Conservation (phyloP, 2,888 invertebrate species). For the Parelbella ahira region DNA sequence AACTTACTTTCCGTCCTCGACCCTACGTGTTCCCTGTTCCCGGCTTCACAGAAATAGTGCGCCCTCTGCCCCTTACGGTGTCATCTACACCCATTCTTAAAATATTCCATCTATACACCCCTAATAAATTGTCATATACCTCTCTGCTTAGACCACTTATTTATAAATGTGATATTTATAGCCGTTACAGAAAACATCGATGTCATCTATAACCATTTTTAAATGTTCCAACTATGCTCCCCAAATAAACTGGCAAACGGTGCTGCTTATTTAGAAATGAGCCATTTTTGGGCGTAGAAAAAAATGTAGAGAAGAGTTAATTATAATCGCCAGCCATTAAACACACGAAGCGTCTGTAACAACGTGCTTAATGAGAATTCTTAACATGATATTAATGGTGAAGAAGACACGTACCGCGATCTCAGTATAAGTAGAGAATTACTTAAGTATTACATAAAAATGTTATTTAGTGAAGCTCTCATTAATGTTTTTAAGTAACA, state of each 20-base stretch:
- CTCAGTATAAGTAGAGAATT: too few species aligned
- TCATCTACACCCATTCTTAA: conserved; percentile 52
- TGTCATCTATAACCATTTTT: too few species aligned
- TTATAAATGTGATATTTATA: too few species aligned
- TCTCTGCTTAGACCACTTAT: too few species aligned
- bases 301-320: conserved; percentile 13
- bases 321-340: conserved; percentile 9
- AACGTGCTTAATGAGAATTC: background rate
- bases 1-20: conserved; percentile 71
- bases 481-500: too few species aligned
- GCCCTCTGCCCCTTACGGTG: conserved; percentile 67
- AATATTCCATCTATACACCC: conserved; percentile 28
- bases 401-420: too few species aligned
- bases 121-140: too few species aligned
- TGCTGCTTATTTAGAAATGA: conserved; percentile 8
- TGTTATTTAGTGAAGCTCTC: too few species aligned
- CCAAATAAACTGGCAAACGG: conserved; percentile 16
- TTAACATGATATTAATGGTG: too few species aligned
- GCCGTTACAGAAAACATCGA: too few species aligned
- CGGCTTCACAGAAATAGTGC: conserved; percentile 44
- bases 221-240: background rate
- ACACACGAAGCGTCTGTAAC: conserved; percentile 8
- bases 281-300: conserved; percentile 11
- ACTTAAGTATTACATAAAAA: too few species aligned
- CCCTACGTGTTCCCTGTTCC: conserved; percentile 43